Evolutionary conservation across 2,113 vertebrate species (phyloP).

Genomic region (Phrynosoma platyrhinos): DNA sequence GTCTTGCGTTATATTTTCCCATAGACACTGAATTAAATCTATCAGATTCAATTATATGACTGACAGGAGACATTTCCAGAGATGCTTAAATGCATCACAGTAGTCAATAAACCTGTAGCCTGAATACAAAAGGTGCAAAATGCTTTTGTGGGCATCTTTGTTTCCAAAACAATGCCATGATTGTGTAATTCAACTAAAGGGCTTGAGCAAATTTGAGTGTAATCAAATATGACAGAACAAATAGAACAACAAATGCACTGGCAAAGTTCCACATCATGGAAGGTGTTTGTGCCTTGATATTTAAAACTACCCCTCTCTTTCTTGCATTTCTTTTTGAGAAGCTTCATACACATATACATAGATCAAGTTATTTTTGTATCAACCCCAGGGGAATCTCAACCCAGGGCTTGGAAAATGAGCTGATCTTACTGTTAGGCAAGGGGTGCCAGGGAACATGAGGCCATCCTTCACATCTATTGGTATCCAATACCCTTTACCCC

Average conservation of each 20-base stretch:
- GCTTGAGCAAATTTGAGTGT: conserved; percentile 38
- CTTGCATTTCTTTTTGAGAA: neutral
- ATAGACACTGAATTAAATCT: conserved; percentile 20
- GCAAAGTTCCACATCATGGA: conserved; percentile 25
- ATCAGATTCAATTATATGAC: conserved; percentile 39
- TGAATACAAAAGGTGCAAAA: conserved; percentile 39
- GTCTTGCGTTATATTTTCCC: conserved; percentile 32
- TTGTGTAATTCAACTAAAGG: conserved; percentile 60
- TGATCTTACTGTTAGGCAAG: no score
- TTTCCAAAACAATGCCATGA: conserved; percentile 62
- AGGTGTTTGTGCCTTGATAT: conserved; percentile 47
- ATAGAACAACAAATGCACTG: conserved; percentile 42
- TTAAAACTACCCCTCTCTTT: conserved; percentile 26
- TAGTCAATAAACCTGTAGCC: conserved; percentile 20
- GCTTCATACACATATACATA: neutral
- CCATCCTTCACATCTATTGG: neutral
- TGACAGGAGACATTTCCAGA: conserved; percentile 33
- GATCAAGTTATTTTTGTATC: conserved; percentile 10
- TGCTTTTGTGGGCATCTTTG: conserved; percentile 54
- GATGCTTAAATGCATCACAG: conserved; percentile 31
- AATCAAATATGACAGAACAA: conserved; percentile 59
- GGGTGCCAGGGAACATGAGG: neutral
- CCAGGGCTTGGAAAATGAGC: neutral
- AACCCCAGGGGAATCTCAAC: neutral
- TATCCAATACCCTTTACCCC: neutral